phyloP scores from a whole-genome alignment of 2,797 vertebrate species.

The Macrochelys suwanniensis region DNA sequence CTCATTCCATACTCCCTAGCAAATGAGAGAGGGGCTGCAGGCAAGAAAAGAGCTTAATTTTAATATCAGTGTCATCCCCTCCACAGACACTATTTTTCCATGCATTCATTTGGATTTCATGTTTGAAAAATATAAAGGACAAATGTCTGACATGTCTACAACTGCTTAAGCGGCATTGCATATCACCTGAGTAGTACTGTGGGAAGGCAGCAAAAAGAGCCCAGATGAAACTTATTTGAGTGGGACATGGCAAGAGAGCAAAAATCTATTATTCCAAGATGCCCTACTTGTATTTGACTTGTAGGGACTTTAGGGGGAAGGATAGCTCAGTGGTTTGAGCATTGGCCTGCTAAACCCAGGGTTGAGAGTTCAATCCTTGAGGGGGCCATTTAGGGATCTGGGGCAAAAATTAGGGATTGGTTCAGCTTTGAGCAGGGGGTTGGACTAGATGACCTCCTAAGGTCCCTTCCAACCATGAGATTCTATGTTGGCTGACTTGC shows the following conservation, averaged over 20 bases:
- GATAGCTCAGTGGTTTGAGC: too few relatives aligned
- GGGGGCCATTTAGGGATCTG: too few relatives aligned
- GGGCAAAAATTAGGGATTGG: too few relatives aligned
- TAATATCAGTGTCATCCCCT: background rate
- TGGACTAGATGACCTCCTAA: too few relatives aligned
- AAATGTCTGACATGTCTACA: background rate
- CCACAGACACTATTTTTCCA: background rate
- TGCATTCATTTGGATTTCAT: background rate
- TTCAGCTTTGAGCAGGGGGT: too few relatives aligned
- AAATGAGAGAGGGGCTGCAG: background rate
- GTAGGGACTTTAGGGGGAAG: too few relatives aligned
- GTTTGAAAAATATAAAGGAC: too few relatives aligned
- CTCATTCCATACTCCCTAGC: background rate
- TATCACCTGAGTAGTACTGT: accelerated
- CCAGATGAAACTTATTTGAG: background rate
- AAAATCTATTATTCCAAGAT: accelerated
- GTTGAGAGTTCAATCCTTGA: too few relatives aligned
- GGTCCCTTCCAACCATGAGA: too few relatives aligned
- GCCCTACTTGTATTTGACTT: accelerated
- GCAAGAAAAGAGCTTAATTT: background rate
- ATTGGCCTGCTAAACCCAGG: too few relatives aligned
- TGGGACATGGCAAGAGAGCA: accelerated
- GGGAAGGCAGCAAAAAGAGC: accelerated
- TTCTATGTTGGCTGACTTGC: background rate
- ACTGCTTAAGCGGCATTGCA: accelerated